Percentiles rank a stretch among this genome's conserved stretches.
phyloP scores from a whole-genome alignment of 1,140 invertebrate genomes.

The Holotrichia oblita region DNA sequence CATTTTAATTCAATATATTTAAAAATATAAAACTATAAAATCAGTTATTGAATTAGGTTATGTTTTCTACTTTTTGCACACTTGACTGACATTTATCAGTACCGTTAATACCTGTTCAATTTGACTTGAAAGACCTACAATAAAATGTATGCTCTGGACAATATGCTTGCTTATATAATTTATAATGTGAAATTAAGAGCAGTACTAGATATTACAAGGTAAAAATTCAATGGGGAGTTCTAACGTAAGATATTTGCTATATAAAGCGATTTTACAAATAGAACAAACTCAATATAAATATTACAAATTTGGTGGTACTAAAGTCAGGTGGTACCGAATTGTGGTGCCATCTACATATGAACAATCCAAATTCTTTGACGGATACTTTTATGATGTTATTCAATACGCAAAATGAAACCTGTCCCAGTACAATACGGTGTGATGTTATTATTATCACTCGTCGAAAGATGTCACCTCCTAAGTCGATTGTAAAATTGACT shows the following conservation, averaged over 20 bases:
- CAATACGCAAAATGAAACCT: no score
- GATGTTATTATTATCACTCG: background rate
- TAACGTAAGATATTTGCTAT: no score
- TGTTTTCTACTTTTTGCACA: constrained; percentile 4
- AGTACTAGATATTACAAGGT: no score
- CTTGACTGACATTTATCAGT: background rate
- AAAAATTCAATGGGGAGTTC: no score
- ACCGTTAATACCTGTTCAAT: background rate
- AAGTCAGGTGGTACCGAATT: no score
- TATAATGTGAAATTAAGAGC: no score
- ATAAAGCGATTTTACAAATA: no score
- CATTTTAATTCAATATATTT: constrained; percentile 51
- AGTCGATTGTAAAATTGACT: constrained; percentile 5
- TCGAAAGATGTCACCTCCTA: background rate
- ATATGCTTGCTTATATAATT: no score
- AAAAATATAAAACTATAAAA: constrained; percentile 36
- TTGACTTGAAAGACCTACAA: background rate
- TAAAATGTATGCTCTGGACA: no score
- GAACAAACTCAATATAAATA: no score
- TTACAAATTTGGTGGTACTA: no score
- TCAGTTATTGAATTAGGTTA: constrained; percentile 1
- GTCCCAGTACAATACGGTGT: no score
- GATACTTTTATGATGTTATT: background rate
- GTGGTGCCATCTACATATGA: background rate
- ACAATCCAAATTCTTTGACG: background rate